Percentiles rank a stretch among this genome's conserved stretches.
Evolutionary conservation across 2,888 invertebrate species (phyloP).

Genomic region (Prenolepis imparis): DNA sequence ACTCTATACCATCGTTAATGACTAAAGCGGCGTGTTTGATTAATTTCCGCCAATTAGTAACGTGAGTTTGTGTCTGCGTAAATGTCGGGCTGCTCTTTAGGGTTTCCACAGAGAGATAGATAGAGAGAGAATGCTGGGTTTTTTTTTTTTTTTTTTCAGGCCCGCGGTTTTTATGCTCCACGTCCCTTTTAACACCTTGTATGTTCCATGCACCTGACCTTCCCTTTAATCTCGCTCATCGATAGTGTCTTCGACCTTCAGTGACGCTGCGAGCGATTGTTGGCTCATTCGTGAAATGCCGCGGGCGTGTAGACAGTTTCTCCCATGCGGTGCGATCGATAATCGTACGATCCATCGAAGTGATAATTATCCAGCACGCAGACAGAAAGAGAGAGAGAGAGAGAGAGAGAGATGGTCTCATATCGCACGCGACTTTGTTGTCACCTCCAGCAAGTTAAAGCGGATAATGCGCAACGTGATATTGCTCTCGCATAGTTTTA

Average conservation of each 20-base stretch:
- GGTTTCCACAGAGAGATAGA: background rate
- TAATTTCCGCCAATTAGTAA: slow-evolving; percentile 51
- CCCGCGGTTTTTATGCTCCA: slow-evolving; percentile 27
- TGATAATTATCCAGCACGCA: slow-evolving; percentile 45
- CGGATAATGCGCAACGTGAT: slow-evolving; percentile 44
- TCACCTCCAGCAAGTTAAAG: slow-evolving; percentile 47
- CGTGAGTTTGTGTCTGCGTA: background rate
- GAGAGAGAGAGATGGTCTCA: background rate
- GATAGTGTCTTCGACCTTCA: slow-evolving; percentile 54
- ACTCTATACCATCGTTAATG: slow-evolving; percentile 1
- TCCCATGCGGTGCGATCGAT: slow-evolving; percentile 26
- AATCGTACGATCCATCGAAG: slow-evolving; percentile 35
- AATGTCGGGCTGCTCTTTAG: slow-evolving; percentile 47
- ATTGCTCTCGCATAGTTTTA: slow-evolving; percentile 27
- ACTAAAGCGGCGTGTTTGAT: slow-evolving; percentile 35
- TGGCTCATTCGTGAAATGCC: slow-evolving; percentile 35
- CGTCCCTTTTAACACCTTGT: slow-evolving; percentile 32
- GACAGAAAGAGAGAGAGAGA: background rate
- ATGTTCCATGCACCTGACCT: slow-evolving; percentile 44
- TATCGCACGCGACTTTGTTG: slow-evolving; percentile 46
- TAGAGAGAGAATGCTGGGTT: background rate
- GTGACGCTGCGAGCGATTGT: slow-evolving; percentile 20
- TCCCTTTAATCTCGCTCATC: slow-evolving; percentile 49
- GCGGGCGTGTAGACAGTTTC: slow-evolving; percentile 26
- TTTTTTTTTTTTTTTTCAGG: background rate